These are phyloP conservation scores for Poecilia latipinna DNA, from an alignment of 2,113 vertebrate genomes.

Conservation along the genomic window DNA sequence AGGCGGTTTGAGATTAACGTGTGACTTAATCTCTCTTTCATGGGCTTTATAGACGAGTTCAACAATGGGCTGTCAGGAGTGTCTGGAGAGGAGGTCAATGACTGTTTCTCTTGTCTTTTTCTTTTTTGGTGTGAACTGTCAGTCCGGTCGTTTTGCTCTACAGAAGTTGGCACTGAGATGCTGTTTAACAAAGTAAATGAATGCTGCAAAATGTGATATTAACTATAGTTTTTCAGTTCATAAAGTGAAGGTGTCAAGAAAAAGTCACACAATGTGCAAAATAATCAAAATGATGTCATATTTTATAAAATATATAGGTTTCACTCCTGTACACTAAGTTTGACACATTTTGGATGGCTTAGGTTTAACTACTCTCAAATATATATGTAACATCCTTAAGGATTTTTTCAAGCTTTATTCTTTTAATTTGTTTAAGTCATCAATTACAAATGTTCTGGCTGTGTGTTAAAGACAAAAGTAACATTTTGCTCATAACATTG, in stretches of 20 bases:
- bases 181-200: neutral
- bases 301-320: too few relatives aligned
- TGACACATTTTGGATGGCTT: too few relatives aligned
- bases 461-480: too few relatives aligned
- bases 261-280: neutral
- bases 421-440: too few relatives aligned
- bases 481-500: too few relatives aligned
- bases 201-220: neutral
- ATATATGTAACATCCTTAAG: too few relatives aligned
- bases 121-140: neutral
- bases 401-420: too few relatives aligned
- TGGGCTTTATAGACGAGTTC: neutral
- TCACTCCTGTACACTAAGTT: too few relatives aligned
- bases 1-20: slow-evolving; percentile 63
- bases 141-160: neutral
- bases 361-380: too few relatives aligned
- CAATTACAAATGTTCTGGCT: too few relatives aligned
- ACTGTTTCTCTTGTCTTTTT: neutral
- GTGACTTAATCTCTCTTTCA: slow-evolving; percentile 40
- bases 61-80: slow-evolving; percentile 5
- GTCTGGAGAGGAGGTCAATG: neutral
- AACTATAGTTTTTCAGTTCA: neutral
- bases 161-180: neutral
- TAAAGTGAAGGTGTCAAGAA: neutral
- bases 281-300: too few relatives aligned